Base-by-base conservation (phyloP, 2,797 vertebrate genomes). In the Pyrocephalus nanus region DNA sequence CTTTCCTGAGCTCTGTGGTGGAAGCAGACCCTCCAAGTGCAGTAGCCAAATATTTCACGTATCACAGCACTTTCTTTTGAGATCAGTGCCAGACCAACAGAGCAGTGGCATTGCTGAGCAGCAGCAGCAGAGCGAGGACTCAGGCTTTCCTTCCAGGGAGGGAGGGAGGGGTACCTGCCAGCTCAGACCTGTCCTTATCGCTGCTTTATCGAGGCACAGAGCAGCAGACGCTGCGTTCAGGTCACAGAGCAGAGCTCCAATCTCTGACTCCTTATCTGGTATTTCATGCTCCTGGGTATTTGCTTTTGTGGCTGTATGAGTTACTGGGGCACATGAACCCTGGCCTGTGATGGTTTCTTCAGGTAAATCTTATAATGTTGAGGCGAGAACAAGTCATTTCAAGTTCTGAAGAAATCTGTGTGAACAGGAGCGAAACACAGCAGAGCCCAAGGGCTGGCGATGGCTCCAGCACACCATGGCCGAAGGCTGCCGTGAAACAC, bases 1-100 rank as follows among this genome's bases (percentile, higher is more conserved):
- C 45, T 64, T 54, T 58, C 66, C 40, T 0, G 2, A 60, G 71
- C 0, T 0, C 36, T 8, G 17, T 13, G 26, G 9, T 40, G 38
- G 40, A 60, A 81, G 29, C 45, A 66, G 61, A 58, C 27, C 26
- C 38, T 74, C 18, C 57, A 22, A 30, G 34, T 53, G 22, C 38
- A 53, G 29, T 26, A 70, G 25, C 34, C 25, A n/a, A 25, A 5
- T 51, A 55, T 34, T 77, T 54, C 11, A 12, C 0, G 13, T 48
- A 29, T 32, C 50, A 23, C 27, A 38, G 32, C 4, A 43, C 25
- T 65, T 85, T 47, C 23, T 60, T 58, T 64, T 32, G 71, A 81
- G 61, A 72, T 64, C 84, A 51, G 58, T 71, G 70, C 74, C 69
- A 85, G 72, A 85, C 53, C 38, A 80, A 61, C 12, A n/a, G 47